phyloP scores from a whole-genome alignment of 2,888 invertebrate species.

The Thelaira solivaga region DNA sequence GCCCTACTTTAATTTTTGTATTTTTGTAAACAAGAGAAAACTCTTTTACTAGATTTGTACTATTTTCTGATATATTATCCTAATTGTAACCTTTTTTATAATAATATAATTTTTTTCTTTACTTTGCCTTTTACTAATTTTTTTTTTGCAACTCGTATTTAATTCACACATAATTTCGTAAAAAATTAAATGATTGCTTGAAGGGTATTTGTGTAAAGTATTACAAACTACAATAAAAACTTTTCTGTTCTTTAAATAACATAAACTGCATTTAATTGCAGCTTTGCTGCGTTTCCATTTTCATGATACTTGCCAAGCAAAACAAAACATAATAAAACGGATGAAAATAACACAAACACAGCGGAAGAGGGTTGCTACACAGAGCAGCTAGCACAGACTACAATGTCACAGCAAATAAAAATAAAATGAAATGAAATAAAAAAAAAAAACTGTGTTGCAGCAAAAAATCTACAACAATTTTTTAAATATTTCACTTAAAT shows the following conservation, averaged over 20 bases:
- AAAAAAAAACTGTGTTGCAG: neutral
- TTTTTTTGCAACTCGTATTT: neutral
- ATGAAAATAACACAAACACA: neutral
- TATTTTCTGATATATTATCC: no score
- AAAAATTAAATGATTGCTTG: conserved; percentile 10
- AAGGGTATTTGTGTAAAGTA: conserved; percentile 17
- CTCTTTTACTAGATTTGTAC: no score
- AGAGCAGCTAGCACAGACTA: no score
- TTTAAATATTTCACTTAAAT: neutral
- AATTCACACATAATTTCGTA: neutral
- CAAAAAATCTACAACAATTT: neutral
- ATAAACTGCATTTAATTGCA: conserved; percentile 53
- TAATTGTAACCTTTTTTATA: no score
- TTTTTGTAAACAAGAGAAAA: no score
- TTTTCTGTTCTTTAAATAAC: conserved; percentile 34
- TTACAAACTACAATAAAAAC: conserved; percentile 1
- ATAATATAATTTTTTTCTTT: neutral
- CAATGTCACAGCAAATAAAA: conserved; percentile 16
- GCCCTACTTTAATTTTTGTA: no score
- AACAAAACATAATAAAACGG: neutral
- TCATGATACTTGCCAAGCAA: neutral
- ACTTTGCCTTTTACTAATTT: neutral
- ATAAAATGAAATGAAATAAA: neutral
- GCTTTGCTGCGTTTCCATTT: conserved; percentile 6
- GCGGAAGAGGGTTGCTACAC: no score